Percentiles rank a stretch among this genome's conserved stretches.
These are phyloP conservation scores for Dryoscopus gambensis DNA, from an alignment of 2,113 vertebrate genomes.

Conservation along the genomic window DNA sequence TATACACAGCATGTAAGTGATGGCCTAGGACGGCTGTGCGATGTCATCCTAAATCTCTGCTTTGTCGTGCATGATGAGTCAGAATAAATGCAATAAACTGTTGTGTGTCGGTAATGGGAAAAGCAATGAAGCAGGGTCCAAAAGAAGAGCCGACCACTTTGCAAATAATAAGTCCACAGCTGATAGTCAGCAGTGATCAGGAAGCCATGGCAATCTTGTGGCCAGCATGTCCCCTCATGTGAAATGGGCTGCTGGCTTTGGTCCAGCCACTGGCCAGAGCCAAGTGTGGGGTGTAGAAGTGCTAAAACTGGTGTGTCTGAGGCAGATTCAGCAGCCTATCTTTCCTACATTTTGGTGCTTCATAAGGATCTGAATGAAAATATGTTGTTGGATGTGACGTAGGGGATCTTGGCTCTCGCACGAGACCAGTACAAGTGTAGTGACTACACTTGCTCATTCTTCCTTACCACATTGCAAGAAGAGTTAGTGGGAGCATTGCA, in stretches of 20 bases:
- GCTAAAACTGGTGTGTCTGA: not conserved
- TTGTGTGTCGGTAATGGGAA: not conserved
- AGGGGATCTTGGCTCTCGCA: not conserved
- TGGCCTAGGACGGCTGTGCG: fast-evolving
- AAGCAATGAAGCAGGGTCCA: not conserved
- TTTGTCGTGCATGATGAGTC: fast-evolving
- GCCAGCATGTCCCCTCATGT: fast-evolving
- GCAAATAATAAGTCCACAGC: not conserved
- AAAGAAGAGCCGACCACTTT: not conserved
- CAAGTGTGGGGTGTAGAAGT: not conserved
- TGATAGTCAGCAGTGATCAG: not conserved
- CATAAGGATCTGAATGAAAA: not conserved
- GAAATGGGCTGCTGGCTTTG: not conserved
- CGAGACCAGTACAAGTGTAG: fast-evolving
- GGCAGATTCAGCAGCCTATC: not conserved
- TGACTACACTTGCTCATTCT: not conserved
- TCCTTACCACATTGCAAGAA: not conserved
- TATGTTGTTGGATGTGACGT: not conserved
- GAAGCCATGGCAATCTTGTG: not conserved
- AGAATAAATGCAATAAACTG: conserved; percentile 7
- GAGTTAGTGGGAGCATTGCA: not conserved
- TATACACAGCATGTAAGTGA: not conserved
- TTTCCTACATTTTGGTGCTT: not conserved
- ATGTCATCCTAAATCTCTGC: not conserved
- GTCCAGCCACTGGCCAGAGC: not conserved